A percentile compares a stretch with the other conserved stretches of the same genome.
phyloP scores from a whole-genome alignment of 2,888 invertebrate genomes.

The Didymodactylos carnosus region DNA sequence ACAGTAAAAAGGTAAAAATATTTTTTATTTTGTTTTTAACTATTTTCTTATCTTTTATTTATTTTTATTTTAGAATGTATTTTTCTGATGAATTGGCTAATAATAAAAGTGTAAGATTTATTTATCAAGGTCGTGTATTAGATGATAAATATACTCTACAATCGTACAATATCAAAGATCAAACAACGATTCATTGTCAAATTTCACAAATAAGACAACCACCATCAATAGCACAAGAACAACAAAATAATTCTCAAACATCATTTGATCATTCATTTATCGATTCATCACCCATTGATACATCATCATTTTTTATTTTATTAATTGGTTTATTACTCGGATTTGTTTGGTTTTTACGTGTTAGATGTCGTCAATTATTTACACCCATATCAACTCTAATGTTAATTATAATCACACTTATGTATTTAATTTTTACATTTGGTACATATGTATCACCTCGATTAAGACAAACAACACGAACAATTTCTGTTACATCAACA shows the following conservation, averaged over 20 bases:
- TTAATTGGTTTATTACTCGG: constrained; percentile 51
- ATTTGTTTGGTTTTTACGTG: constrained; percentile 51
- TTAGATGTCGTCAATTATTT: constrained; percentile 47
- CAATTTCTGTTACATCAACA: neutral
- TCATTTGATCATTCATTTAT: neutral
- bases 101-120: constrained; percentile 62
- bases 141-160: constrained; percentile 57
- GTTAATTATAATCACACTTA: constrained; percentile 39
- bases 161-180: constrained; percentile 62
- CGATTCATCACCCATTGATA: neutral
- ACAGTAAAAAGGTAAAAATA: constrained; percentile 33
- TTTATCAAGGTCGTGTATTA: constrained; percentile 66
- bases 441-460: no score
- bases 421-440: neutral
- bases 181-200: constrained; percentile 69
- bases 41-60: no score
- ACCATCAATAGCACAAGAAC: neutral
- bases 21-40: no score
- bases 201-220: constrained; percentile 23
- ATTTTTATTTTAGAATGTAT: constrained; percentile 56
- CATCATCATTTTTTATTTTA: constrained; percentile 36
- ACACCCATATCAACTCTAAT: constrained; percentile 58
- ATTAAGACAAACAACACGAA: neutral
- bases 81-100: constrained; percentile 57
- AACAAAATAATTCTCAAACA: neutral